phyloP scores from a whole-genome alignment of 2,113 vertebrate genomes.

The Aplodontia rufa region DNA sequence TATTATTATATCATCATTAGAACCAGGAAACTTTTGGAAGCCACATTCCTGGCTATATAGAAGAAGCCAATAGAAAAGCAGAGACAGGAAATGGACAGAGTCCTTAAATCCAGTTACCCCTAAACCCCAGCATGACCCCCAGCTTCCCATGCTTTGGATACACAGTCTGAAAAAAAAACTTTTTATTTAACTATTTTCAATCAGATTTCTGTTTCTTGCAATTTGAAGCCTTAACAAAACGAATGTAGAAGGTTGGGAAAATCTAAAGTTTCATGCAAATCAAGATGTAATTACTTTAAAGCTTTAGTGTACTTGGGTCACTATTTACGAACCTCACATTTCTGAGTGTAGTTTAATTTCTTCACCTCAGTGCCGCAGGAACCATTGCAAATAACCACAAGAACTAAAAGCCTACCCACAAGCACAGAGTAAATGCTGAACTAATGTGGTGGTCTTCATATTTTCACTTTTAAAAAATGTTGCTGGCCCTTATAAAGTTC shows the following conservation, averaged over 20 bases:
- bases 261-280: neutral
- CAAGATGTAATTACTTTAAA: slow-evolving; percentile 33
- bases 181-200: neutral
- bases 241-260: neutral
- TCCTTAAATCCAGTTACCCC: neutral
- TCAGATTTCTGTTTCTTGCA: slow-evolving; percentile 4
- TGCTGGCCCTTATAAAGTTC: slow-evolving; percentile 12
- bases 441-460: neutral
- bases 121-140: neutral
- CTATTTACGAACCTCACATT: slow-evolving; percentile 33
- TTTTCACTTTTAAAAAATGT: slow-evolving; percentile 49
- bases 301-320: neutral
- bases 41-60: neutral
- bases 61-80: slow-evolving; percentile 7
- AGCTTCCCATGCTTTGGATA: neutral
- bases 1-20: neutral
- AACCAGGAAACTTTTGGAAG: neutral
- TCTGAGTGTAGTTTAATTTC: slow-evolving; percentile 25
- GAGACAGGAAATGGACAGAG: neutral
- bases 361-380: neutral
- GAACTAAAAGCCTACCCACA: neutral
- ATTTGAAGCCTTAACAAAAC: slow-evolving; percentile 25
- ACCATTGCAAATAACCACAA: slow-evolving; percentile 23
- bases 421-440: slow-evolving; percentile 23
- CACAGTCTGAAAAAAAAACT: neutral